These are phyloP conservation scores for Zingel zingel DNA, from an alignment of 2,113 vertebrate genomes.

Conservation along the genomic window DNA sequence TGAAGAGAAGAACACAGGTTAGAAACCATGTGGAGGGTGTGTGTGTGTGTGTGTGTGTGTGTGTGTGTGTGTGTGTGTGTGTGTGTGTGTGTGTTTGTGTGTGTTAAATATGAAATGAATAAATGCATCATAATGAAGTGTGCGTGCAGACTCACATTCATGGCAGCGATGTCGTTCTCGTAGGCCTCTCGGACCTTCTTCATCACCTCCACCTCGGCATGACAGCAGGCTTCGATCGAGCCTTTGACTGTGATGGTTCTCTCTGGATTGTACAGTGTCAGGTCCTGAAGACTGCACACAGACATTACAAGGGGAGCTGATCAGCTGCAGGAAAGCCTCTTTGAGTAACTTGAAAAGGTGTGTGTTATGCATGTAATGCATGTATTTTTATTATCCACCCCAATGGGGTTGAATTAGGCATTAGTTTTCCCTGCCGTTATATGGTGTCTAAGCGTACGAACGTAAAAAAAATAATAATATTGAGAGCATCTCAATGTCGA, in stretches of 20 bases:
- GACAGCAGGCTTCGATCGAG: conserved; percentile 90
- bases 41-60: neutral
- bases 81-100: neutral
- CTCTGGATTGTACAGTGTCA: conserved; percentile 95
- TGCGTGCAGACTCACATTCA: conserved; percentile 89
- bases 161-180: conserved; percentile 96
- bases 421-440: too few species aligned
- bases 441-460: too few species aligned
- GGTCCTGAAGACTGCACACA: conserved; percentile 89
- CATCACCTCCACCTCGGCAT: conserved; percentile 94
- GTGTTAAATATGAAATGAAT: neutral
- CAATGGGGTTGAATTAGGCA: neutral
- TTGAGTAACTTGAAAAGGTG: neutral
- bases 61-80: neutral
- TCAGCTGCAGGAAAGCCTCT: neutral
- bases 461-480: too few species aligned
- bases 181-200: conserved; percentile 97
- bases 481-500: too few species aligned
- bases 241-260: conserved; percentile 95
- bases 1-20: conserved; percentile 66
- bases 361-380: neutral
- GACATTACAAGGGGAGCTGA: neutral
- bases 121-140: neutral
- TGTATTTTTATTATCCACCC: neutral
- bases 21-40: neutral